A percentile compares a stretch with the other conserved stretches of the same genome.
These are phyloP conservation scores for Sipha flava DNA, from an alignment of 1,140 invertebrate genomes.

Conservation along the genomic window DNA sequence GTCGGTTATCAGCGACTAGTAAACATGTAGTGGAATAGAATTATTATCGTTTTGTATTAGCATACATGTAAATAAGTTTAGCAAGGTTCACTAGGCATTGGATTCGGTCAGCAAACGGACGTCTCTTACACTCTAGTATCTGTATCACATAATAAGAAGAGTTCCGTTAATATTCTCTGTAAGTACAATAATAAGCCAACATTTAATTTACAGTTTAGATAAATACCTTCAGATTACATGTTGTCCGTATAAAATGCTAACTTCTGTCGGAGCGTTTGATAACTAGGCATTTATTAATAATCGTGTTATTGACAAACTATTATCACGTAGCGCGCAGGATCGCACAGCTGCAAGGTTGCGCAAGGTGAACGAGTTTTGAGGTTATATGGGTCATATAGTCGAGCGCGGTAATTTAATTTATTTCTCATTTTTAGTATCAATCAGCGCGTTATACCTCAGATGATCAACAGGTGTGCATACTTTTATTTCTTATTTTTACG, in stretches of 20 bases:
- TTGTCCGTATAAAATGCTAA: too few species aligned
- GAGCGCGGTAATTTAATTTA: conserved; percentile 16
- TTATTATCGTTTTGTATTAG: conserved; percentile 28
- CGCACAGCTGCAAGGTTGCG: conserved; percentile 21
- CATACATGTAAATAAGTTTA: background rate
- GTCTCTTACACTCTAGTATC: background rate
- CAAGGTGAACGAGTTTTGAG: conserved; percentile 31
- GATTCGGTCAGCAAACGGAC: background rate
- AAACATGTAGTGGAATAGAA: conserved; percentile 7
- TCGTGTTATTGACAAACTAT: conserved; percentile 3
- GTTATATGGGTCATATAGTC: conserved; percentile 22
- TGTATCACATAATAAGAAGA: background rate
- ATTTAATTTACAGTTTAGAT: background rate
- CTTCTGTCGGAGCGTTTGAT: background rate
- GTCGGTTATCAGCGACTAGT: conserved; percentile 7
- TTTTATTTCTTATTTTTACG: background rate
- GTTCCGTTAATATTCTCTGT: background rate
- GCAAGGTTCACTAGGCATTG: conserved; percentile 18
- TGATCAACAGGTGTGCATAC: background rate
- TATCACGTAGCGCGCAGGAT: conserved; percentile 5
- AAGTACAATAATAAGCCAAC: background rate
- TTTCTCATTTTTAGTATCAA: background rate
- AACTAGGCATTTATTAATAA: background rate
- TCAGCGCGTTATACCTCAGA: background rate
- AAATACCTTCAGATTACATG: too few species aligned